Percentiles rank a stretch among this genome's conserved stretches.
These are phyloP conservation scores for Strigamia crassipes DNA, from an alignment of 2,888 invertebrate genomes.

Conservation along the genomic window DNA sequence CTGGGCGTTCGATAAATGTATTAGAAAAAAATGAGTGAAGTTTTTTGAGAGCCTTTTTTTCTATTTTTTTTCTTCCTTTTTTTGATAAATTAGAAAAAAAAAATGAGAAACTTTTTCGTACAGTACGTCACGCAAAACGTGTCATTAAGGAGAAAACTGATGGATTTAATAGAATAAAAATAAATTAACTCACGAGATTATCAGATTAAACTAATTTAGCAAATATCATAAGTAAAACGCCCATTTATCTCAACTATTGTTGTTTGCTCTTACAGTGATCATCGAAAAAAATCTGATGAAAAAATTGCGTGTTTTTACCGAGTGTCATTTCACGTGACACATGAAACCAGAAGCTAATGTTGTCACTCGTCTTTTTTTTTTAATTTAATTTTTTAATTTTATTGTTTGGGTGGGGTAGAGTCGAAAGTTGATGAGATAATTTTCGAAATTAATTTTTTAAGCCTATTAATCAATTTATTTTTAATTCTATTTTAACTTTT, in stretches of 20 bases:
- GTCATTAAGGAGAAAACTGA: not conserved
- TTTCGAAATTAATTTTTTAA: not conserved
- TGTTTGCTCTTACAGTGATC: not conserved
- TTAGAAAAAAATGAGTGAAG: not conserved
- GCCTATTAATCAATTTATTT: no score
- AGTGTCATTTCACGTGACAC: not conserved
- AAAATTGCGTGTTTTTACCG: slow-evolving; percentile 11
- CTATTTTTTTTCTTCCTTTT: not conserved
- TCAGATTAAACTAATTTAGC: not conserved
- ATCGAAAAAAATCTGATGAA: slow-evolving; percentile 3
- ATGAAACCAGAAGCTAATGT: not conserved
- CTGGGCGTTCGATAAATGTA: not conserved
- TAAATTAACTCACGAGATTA: slow-evolving; percentile 2
- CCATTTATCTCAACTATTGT: not conserved
- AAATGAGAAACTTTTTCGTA: not conserved
- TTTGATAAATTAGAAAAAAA: not conserved
- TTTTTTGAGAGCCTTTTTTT: not conserved
- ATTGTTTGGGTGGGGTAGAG: not conserved
- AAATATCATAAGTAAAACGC: not conserved
- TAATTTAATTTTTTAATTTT: not conserved
- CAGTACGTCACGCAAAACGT: not conserved
- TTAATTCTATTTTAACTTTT: not conserved
- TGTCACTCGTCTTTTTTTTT: no score
- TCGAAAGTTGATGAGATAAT: no score
- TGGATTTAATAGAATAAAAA: not conserved